Evolutionary conservation across 2,113 vertebrate species (phyloP).

Genomic region (Formicarius rufipectus): DNA sequence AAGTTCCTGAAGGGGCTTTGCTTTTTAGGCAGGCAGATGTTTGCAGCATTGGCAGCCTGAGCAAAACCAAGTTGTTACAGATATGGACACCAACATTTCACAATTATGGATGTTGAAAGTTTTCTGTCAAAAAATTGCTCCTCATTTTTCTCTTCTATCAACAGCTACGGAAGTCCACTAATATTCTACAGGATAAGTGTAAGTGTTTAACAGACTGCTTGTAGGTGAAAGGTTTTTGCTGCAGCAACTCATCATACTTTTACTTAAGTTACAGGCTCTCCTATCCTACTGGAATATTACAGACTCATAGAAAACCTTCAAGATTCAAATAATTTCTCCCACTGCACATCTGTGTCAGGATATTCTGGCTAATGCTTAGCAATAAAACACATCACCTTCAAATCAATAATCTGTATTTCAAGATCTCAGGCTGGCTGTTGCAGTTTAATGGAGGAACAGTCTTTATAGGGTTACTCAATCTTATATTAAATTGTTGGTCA

Average conservation of each 20-base stretch:
- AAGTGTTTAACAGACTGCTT: conserved; percentile 3
- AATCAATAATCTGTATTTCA: not conserved
- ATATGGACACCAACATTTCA: conserved; percentile 31
- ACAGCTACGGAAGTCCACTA: not conserved
- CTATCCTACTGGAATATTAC: not conserved
- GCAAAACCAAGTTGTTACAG: conserved; percentile 17
- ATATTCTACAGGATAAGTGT: not conserved
- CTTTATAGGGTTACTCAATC: not conserved
- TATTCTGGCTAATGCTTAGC: not conserved
- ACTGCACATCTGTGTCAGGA: not conserved
- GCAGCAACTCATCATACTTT: not conserved
- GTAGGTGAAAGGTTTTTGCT: conserved; percentile 24
- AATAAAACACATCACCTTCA: not conserved
- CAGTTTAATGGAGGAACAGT: not conserved
- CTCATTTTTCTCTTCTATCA: conserved; percentile 17
- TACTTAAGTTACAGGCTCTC: not conserved
- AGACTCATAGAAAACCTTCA: not conserved
- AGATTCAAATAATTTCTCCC: not conserved
- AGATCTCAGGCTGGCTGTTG: not conserved
- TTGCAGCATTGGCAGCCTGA: conserved; percentile 6
- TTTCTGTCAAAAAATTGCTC: conserved; percentile 52
- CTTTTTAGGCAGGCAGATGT: conserved; percentile 11
- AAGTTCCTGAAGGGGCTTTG: not conserved
- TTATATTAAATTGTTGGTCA: not conserved
- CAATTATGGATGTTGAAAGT: conserved; percentile 52